Evolutionary conservation across 1,140 invertebrate genomes (phyloP), one percentile per base, ranked within the genome.

Genomic region (Euura saliciscinereae): DNA sequence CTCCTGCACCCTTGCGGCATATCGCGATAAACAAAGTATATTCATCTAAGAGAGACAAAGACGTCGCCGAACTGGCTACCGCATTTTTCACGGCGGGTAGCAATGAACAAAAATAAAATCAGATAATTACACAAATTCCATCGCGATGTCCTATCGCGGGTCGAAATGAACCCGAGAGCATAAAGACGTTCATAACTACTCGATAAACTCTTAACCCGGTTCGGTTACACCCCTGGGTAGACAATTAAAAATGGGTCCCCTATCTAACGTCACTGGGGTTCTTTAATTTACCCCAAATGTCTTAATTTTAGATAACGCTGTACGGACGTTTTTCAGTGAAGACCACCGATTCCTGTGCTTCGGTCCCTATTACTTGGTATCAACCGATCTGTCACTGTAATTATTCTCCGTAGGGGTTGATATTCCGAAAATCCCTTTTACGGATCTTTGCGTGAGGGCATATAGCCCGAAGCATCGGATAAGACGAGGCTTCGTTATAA

Each of bases 321-420:
- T 7, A 66, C 7, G 65, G 65, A 28, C 5, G 28, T 42, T 67
- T 67, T 67, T 8, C 66, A 67, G 11, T 3, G 66, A 4, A 64
- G 59, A 13, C 13, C 42, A 43, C 6, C 70, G 64, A 42, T 45
- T 43, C 4, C 44, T 65, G 71, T 66, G 28, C 43, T 42, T 13
- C 66, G 43, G 10, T 67, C 42, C 68, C 77, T 75, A 78, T 78
- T 80, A 77, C 73, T 74, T 75, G 72, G 75, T 80, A 80, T 80
- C 77, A 74, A 71, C 75, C 76, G 78, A 80, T 80, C 79, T 80
- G 77, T 78, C 79, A 78, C 77, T 78, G 79, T 80, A 77, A 78
- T 74, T 71, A 44, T 69, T 70, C 44, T 73, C 73, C 74, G 74
- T 3, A 59, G 51, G 51, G 51, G 51, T 4, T 76, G 76, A 71